Base-by-base conservation (phyloP, 1,140 invertebrate genomes). In the Muscidifurax raptorellus region DNA sequence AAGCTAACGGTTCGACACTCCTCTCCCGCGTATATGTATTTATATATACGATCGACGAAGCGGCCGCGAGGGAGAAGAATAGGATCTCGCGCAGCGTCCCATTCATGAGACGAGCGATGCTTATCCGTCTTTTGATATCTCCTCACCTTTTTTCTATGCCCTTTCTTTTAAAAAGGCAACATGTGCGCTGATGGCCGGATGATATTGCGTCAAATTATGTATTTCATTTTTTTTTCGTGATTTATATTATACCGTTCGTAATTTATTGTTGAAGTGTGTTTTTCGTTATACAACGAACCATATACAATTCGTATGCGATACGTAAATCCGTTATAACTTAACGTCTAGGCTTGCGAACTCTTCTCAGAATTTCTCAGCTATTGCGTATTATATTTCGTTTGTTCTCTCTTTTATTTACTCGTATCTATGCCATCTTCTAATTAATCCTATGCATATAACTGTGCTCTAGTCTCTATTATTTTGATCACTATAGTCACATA, bases 1-100 rank as follows among this genome's bases (percentile, higher is more conserved):
- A 91, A 92, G 85, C 86, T 92, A 92, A 92, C 91, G 91, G 90
- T 92, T 83, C 85, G 86, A 74, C 78, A 80, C 78, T 80, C 32
- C 59, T 18, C 25, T 40, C 36, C 7, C 5, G 36, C 10, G 10
- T 18, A 40, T 28, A 15, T 30, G 25, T 79, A 36, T 36, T 59
- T 67, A 67, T 78, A 52, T 32, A 22, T 7, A 78, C 15, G 28
- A 74, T 40, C 36, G 36, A 40, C 36, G 36, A 40, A 40, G 36
- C 25, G 71, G 32, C 13, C 15, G 36, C 10, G 71, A 30, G 44
- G 44, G 44, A 64, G 47, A 78, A n/a, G 22, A n/a, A 47, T 27
- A 36, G 25, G 59, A 36, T 32, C n/a, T n/a, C n/a, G n/a, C 52
- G 3, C 67, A 81, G 69, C 80, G 12, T 74, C 80, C n/a, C 80